Evolutionary conservation across 2,888 invertebrate genomes (phyloP), one percentile per base, ranked within the genome.

Genomic region (Mallateleia sp.): DNA sequence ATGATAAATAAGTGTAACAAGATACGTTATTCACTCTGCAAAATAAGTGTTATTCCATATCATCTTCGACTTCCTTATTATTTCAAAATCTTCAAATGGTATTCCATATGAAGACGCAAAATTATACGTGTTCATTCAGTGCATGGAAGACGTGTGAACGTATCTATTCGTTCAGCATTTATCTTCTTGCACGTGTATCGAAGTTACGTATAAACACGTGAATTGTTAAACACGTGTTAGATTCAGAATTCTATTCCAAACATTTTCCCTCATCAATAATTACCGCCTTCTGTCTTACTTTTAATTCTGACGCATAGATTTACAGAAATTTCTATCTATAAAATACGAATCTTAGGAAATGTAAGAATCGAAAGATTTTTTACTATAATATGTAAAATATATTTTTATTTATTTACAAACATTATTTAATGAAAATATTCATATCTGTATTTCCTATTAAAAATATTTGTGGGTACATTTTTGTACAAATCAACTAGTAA

Each of bases 161-260:
- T 66, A 62, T 71, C 77, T 60, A 38, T 64, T 67, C 54, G 60
- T 77, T 71, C 42, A 25, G 20, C 50, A 50, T 56, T 78, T 58
- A 72, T 66, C 67, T 64, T 56, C 42, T 2, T 66, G 72, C 83
- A 84, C 71, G 77, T 78, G 71, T 64, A 64, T 45, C 54, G 42
- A 20, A 52, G 22, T 66, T 64, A 20, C 54, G 60, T 58, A 56
- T 54, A 50, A 47, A 64, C 54, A 77, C 62, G 67, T 84, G 72
- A 78, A 84, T 78, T 78, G 77, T 84, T 84, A 78, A 84, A 84
- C 78, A 78, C 77, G 64, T 84, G 83, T 72, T 78, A 66, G 66
- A 52, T 66, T 56, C 71, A 56, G 24, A 22, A 42, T 77, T 78
- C 66, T 45, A 32, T 42, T 60, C 54, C 58, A 66, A 78, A 77